Conservation (phyloP, 2,113 vertebrate species). For the Tragelaphus strepsiceros region DNA sequence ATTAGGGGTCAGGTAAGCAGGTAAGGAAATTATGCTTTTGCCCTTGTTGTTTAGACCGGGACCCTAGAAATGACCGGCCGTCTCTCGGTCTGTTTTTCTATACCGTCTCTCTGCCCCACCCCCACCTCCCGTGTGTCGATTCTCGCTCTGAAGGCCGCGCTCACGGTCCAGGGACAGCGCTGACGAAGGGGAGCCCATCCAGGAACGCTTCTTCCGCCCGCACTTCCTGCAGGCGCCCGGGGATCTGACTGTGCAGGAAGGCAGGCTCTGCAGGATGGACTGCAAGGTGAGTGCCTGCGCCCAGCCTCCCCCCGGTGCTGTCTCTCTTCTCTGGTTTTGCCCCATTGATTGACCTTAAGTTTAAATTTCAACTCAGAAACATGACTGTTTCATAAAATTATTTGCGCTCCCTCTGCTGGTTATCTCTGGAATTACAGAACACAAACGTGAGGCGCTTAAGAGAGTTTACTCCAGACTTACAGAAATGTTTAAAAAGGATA, state of each 20-base stretch:
- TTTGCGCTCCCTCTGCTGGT: conserved; percentile 66
- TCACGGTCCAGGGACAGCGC: conserved; percentile 96
- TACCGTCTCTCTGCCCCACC: not conserved
- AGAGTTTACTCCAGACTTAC: not conserved
- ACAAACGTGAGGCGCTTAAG: not conserved
- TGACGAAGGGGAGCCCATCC: conserved; percentile 96
- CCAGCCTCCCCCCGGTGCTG: not conserved
- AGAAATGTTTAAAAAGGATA: not conserved
- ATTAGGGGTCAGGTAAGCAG: not conserved
- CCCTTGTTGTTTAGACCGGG: not conserved
- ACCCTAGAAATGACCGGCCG: not conserved
- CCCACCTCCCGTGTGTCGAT: not conserved
- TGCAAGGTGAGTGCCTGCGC: conserved; percentile 87
- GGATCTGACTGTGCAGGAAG: conserved; percentile 96
- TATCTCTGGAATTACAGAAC: not conserved
- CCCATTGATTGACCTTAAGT: not conserved
- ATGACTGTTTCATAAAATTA: not conserved
- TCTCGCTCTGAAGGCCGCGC: conserved; percentile 85
- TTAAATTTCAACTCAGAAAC: not conserved
- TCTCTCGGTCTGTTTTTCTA: not conserved
- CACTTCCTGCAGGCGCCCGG: conserved; percentile 99
- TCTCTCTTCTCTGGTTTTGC: not conserved
- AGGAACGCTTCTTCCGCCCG: conserved; percentile 98
- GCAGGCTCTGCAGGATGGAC: conserved; percentile 97
- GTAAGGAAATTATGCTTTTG: not conserved